phyloP scores from a whole-genome alignment of 2,888 invertebrate genomes.

The Allophyes oxyacanthae region DNA sequence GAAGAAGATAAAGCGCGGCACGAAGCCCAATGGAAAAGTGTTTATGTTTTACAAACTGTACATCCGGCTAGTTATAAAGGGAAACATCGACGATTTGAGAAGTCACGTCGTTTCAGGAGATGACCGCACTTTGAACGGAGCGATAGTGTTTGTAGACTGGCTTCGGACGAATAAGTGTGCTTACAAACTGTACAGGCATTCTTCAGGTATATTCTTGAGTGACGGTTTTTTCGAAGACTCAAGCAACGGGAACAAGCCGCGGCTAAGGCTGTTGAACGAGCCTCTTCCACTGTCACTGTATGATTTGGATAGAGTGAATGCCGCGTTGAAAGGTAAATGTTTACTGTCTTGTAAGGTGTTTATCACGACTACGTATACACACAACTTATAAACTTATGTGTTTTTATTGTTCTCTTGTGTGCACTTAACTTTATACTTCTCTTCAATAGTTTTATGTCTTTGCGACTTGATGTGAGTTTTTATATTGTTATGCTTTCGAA shows the following conservation, averaged over 20 bases:
- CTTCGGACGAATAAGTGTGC: conserved; percentile 84
- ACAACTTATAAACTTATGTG: conserved; percentile 71
- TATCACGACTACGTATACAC: conserved; percentile 64
- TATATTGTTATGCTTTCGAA: conserved; percentile 8
- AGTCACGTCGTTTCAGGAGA: conserved; percentile 81
- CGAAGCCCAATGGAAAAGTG: conserved; percentile 77
- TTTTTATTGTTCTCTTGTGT: conserved; percentile 64
- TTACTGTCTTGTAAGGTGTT: conserved; percentile 77
- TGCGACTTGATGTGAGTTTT: conserved; percentile 22
- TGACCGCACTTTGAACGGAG: conserved; percentile 81
- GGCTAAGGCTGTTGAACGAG: conserved; percentile 84
- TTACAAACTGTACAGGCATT: conserved; percentile 85
- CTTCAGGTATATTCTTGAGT: conserved; percentile 86
- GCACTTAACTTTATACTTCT: conserved; percentile 36
- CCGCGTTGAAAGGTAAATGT: conserved; percentile 88
- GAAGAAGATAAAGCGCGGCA: conserved; percentile 84
- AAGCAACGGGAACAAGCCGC: conserved; percentile 72
- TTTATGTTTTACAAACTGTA: conserved; percentile 85
- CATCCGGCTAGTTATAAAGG: conserved; percentile 83
- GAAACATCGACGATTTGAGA: conserved; percentile 79
- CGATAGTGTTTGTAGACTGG: conserved; percentile 85
- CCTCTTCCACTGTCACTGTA: conserved; percentile 86
- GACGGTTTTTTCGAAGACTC: conserved; percentile 79
- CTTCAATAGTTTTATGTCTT: conserved; percentile 39
- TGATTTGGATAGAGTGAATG: conserved; percentile 87